phyloP scores from a whole-genome alignment of 2,888 invertebrate species.

The Hetaerina titia region DNA sequence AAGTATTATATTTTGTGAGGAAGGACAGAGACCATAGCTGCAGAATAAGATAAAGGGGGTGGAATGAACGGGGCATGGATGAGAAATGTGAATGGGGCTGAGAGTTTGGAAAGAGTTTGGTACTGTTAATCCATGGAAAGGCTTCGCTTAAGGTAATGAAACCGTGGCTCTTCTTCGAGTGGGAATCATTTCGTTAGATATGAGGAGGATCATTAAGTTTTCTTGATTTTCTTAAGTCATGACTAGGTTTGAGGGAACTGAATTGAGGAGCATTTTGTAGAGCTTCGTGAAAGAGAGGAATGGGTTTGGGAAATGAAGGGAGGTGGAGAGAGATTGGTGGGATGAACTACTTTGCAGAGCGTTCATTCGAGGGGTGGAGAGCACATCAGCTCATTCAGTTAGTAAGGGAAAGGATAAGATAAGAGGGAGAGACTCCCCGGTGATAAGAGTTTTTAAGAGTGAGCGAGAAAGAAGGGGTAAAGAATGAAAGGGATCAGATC shows the following conservation, averaged over 20 bases:
- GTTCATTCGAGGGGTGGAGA: not conserved
- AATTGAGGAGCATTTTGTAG: no score
- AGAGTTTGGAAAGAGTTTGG: not conserved
- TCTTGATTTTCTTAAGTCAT: constrained; percentile 37
- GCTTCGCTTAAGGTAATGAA: constrained; percentile 49
- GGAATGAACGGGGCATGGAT: not conserved
- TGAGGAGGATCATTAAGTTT: constrained; percentile 58
- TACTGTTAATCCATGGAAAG: constrained; percentile 43
- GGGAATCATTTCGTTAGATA: constrained; percentile 60
- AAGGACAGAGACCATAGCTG: not conserved
- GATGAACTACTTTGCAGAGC: not conserved
- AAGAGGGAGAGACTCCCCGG: no score
- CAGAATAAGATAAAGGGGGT: no score
- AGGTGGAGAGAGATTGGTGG: not conserved
- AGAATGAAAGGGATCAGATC: no score
- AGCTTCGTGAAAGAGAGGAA: not conserved
- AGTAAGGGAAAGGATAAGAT: not conserved
- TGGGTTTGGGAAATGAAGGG: not conserved
- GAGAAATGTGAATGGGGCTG: not conserved
- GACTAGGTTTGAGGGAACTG: not conserved
- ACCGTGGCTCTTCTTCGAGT: constrained; percentile 48
- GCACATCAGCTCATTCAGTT: not conserved
- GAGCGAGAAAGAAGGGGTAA: no score
- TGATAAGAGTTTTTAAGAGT: no score
- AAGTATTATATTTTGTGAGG: no score